A percentile compares a stretch with the other conserved stretches of the same genome.
phyloP scores from a whole-genome alignment of 2,797 vertebrate species.

The Geotrypetes seraphini region DNA sequence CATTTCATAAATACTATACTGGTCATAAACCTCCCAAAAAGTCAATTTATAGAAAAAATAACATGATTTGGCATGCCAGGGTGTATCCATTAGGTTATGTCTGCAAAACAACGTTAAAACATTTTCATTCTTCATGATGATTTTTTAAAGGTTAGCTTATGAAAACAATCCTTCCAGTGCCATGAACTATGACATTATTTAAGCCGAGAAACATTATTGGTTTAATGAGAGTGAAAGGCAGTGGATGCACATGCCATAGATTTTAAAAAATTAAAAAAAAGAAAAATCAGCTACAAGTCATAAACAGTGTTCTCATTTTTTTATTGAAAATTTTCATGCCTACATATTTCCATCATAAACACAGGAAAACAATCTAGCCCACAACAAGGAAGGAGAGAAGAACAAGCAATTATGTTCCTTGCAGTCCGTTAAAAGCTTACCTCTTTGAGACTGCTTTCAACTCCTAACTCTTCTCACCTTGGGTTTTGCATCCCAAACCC shows the following conservation, averaged over 20 bases:
- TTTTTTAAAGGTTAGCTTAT: conserved; percentile 27
- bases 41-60: conserved; percentile 46
- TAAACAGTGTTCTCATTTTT: too few relatives aligned
- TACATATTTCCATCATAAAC: too few relatives aligned
- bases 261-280: too few relatives aligned
- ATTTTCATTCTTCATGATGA: conserved; percentile 46
- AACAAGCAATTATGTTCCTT: too few relatives aligned
- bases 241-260: conserved; percentile 13
- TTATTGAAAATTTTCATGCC: too few relatives aligned
- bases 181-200: conserved; percentile 25
- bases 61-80: conserved; percentile 23
- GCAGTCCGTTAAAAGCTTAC: too few relatives aligned
- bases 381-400: too few relatives aligned
- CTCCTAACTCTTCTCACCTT: too few relatives aligned
- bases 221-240: conserved; percentile 39
- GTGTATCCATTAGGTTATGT: conserved; percentile 37
- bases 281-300: too few relatives aligned
- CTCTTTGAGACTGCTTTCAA: too few relatives aligned
- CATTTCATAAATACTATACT: conserved; percentile 35
- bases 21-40: conserved; percentile 29
- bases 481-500: too few relatives aligned
- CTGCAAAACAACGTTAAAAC: conserved; percentile 35
- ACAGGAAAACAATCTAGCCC: too few relatives aligned
- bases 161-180: conserved; percentile 23
- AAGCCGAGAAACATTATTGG: conserved; percentile 33